Evolutionary conservation across 2,888 invertebrate genomes (phyloP).

Genomic region (Urechis unicinctus): DNA sequence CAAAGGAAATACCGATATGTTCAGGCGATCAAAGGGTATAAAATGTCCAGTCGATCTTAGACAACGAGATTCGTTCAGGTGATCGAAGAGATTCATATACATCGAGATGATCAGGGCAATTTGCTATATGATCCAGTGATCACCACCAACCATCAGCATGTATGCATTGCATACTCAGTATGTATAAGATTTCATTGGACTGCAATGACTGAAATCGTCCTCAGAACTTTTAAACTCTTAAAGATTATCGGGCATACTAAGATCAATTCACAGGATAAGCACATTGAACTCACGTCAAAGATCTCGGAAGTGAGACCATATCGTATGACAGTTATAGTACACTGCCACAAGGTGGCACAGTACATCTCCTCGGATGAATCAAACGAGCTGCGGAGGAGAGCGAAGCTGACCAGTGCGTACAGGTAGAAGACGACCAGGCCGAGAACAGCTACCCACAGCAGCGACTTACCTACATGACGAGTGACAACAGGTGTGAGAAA

Average conservation of each 20-base stretch:
- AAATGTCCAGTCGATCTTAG: no score
- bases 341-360: slow-evolving; percentile 33
- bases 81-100: no score
- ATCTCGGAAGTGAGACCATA: slow-evolving; percentile 34
- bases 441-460: slow-evolving; percentile 50
- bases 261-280: not conserved
- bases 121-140: no score
- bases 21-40: no score
- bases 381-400: slow-evolving; percentile 36
- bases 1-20: not conserved
- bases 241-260: no score
- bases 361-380: slow-evolving; percentile 24
- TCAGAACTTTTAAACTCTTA: no score
- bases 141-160: no score
- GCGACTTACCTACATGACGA: slow-evolving; percentile 38
- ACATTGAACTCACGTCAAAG: slow-evolving; percentile 26
- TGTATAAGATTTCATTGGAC: no score
- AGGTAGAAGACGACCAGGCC: slow-evolving; percentile 50
- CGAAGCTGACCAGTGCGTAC: slow-evolving; percentile 49
- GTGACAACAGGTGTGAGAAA: not conserved
- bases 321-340: slow-evolving; percentile 32
- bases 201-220: no score
- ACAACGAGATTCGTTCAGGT: no score
- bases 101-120: no score
- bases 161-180: no score